Percentiles rank a stretch among this genome's conserved stretches.
These are phyloP conservation scores for Xestia rhomboidea DNA, from an alignment of 2,888 invertebrate genomes.

Conservation along the genomic window DNA sequence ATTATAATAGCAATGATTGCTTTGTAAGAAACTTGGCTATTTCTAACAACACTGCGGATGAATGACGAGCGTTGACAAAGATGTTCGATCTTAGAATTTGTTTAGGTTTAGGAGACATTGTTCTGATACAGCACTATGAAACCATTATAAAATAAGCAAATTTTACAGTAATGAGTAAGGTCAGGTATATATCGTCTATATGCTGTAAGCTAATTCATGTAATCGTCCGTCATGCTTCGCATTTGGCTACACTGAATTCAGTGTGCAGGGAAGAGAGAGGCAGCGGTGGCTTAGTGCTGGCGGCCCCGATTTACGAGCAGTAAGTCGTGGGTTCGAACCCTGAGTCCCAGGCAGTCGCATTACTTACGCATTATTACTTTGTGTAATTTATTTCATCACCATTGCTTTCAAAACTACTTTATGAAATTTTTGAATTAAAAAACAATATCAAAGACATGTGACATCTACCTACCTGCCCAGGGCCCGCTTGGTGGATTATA, in stretches of 20 bases:
- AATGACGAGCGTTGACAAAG: slow-evolving; percentile 15
- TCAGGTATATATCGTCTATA: background rate
- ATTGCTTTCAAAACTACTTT: no score
- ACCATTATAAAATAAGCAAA: slow-evolving; percentile 11
- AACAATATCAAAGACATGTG: no score
- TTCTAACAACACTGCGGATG: background rate
- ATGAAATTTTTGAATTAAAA: no score
- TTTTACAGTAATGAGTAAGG: background rate
- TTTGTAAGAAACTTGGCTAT: slow-evolving; percentile 41
- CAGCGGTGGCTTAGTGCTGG: no score
- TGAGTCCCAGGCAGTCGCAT: no score
- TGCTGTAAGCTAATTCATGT: background rate
- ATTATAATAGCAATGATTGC: slow-evolving; percentile 52
- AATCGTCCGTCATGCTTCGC: background rate
- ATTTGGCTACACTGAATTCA: background rate
- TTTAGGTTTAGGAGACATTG: slow-evolving; percentile 11
- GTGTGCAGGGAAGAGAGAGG: no score
- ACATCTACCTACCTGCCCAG: no score
- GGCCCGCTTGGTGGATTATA: no score
- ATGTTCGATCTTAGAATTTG: slow-evolving; percentile 4
- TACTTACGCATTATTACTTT: no score
- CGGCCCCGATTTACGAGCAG: no score
- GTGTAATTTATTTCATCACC: no score
- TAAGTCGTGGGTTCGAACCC: no score
- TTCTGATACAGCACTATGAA: slow-evolving; percentile 7